Base-by-base conservation (phyloP, 2,888 invertebrate genomes). In the Ctena decussata region DNA sequence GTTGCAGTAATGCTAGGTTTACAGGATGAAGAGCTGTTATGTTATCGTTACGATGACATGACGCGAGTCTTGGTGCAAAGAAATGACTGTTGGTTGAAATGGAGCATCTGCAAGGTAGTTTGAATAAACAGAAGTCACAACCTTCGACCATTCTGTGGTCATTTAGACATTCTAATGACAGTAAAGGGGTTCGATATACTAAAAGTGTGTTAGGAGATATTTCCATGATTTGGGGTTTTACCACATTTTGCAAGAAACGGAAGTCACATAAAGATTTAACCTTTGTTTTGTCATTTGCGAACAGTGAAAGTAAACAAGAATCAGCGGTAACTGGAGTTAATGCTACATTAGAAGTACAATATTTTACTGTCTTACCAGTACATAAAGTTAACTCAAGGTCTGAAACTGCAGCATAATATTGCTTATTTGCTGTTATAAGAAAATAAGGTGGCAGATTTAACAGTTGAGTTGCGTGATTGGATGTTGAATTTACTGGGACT, bases 401-500 rank as follows among this genome's bases (percentile, higher is more conserved):
- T 44, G 49, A 1, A 5, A 79, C 18, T n/a, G n/a, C 15, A 41
- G 57, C 35, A 69, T 77, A 77, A 35, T 72, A 80, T 69, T 84
- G 80, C 24, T 74, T 41, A 27, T 80, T 46, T 24, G 24, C 21
- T 27, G 60, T 80, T 6, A 84, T 37, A 1, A 46, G 27, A 73
- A 84, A 80, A 21, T 80, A 84, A 37, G 39, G 30, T n/a, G 89
- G 82, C n/a, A 86, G 18, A 69, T 84, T 53, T 11, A 86, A 39
- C 18, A 83, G 41, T 32, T 90, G 86, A 24, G 87, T 83, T 21
- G 86, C 89, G 82, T 86, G 86, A 24, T 32, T 27, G 24, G 89
- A 87, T 27, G 82, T 79, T n/a, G 69, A 6, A 57, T 87, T 87
- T 15, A 87, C 35, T 35, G 87, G 87, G 3, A 89, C 85, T 3